A percentile compares a stretch with the other conserved stretches of the same genome.
Conservation (phyloP, 64 coral and sea anemone species). For the Acropora tenuis region DNA sequence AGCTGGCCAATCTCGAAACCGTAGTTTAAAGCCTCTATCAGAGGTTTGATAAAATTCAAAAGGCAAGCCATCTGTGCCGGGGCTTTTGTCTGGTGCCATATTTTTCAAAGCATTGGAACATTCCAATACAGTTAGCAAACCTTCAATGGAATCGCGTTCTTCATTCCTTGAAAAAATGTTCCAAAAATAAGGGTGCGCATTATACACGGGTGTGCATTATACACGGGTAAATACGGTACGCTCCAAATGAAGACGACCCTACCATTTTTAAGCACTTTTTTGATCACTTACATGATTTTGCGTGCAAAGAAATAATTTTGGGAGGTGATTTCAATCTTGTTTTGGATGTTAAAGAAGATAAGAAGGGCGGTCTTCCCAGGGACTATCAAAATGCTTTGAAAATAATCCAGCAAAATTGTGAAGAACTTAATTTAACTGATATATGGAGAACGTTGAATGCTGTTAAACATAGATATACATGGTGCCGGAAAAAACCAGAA, state of each 20-base stretch:
- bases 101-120: neutral
- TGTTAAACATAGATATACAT: neutral
- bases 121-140: neutral
- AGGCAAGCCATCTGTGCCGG: neutral
- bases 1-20: neutral
- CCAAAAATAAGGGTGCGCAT: no score
- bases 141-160: neutral
- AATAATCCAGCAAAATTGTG: neutral
- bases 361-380: neutral
- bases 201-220: no score
- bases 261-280: neutral
- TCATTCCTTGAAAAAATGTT: neutral
- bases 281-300: neutral
- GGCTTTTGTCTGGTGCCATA: neutral
- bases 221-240: neutral
- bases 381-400: constrained; percentile 5
- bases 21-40: neutral
- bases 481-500: neutral
- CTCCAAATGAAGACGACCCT: neutral
- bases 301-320: constrained; percentile 3
- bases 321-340: constrained; percentile 28
- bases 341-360: constrained; percentile 9
- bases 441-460: constrained; percentile 6
- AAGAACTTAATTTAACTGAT: neutral
- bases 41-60: neutral